Evolutionary conservation across 2,113 vertebrate species (phyloP).

Genomic region (Coreoperca whiteheadi): DNA sequence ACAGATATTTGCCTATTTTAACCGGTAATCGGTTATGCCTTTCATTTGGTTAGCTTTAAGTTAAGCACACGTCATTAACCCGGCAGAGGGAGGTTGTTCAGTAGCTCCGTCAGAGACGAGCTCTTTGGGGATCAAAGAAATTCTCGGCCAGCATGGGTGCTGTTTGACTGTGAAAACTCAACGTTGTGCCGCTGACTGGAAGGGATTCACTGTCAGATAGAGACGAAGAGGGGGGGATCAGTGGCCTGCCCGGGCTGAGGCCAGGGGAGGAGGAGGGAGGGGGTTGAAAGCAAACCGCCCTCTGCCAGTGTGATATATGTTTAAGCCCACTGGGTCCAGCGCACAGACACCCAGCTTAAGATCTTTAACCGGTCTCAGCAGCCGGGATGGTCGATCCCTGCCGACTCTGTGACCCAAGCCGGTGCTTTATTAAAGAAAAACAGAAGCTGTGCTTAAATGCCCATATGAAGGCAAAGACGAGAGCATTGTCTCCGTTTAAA

Average conservation of each 20-base stretch:
- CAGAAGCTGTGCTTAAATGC: conserved; percentile 38
- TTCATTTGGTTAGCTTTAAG: conserved; percentile 14
- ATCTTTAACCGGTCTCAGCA: conserved; percentile 70
- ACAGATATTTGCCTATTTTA: background rate
- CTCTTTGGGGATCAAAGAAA: conserved; percentile 75
- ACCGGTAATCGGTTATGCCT: background rate
- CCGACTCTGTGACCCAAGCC: conserved; percentile 41
- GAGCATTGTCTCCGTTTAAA: background rate
- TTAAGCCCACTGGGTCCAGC: conserved; percentile 69
- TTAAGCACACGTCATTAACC: conserved; percentile 13
- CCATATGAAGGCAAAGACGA: conserved; percentile 31
- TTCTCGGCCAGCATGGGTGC: conserved; percentile 70
- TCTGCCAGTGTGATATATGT: conserved; percentile 76
- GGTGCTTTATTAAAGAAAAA: conserved; percentile 76
- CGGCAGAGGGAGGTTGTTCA: conserved; percentile 2
- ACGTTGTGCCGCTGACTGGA: conserved; percentile 38
- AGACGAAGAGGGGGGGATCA: conserved; percentile 58
- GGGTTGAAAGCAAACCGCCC: conserved; percentile 69
- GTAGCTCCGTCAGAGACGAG: conserved; percentile 35
- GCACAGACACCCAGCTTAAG: conserved; percentile 74
- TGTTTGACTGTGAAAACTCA: conserved; percentile 67
- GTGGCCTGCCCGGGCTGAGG: conserved; percentile 15
- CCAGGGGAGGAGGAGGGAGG: background rate
- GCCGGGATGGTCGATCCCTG: conserved; percentile 38
- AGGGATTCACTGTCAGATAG: conserved; percentile 60